These are phyloP conservation scores for Maniola jurtina DNA, from an alignment of 1,140 invertebrate genomes.

Conservation along the genomic window DNA sequence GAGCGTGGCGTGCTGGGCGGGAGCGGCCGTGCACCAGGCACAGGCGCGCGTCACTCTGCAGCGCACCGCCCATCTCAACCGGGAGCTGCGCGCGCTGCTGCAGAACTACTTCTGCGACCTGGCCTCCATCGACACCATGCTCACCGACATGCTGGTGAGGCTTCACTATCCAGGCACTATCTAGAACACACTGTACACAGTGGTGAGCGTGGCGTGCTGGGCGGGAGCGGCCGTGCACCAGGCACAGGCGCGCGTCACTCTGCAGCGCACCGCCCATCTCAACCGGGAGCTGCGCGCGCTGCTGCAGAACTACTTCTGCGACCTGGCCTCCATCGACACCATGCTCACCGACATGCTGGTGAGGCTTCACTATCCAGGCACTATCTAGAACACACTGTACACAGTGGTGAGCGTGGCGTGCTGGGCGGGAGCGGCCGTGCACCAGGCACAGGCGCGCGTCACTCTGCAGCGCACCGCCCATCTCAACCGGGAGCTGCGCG, in stretches of 20 bases:
- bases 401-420: constrained; percentile 68
- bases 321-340: constrained; percentile 74
- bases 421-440: constrained; percentile 80
- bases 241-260: constrained; percentile 68
- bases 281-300: constrained; percentile 72
- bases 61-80: constrained; percentile 73
- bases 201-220: constrained; percentile 75
- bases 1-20: constrained; percentile 78
- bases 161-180: not conserved
- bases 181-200: constrained; percentile 65
- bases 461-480: constrained; percentile 74
- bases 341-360: constrained; percentile 80
- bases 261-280: constrained; percentile 74
- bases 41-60: constrained; percentile 70
- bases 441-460: constrained; percentile 75
- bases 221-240: constrained; percentile 80
- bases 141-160: constrained; percentile 78
- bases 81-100: constrained; percentile 69
- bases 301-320: constrained; percentile 78
- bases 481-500: constrained; percentile 73
- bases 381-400: constrained; percentile 55
- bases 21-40: constrained; percentile 79
- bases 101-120: constrained; percentile 78
- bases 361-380: constrained; percentile 25
- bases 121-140: constrained; percentile 76